Base-by-base conservation (phyloP, 2,797 vertebrate species). In the Pachyuromys duprasi region DNA sequence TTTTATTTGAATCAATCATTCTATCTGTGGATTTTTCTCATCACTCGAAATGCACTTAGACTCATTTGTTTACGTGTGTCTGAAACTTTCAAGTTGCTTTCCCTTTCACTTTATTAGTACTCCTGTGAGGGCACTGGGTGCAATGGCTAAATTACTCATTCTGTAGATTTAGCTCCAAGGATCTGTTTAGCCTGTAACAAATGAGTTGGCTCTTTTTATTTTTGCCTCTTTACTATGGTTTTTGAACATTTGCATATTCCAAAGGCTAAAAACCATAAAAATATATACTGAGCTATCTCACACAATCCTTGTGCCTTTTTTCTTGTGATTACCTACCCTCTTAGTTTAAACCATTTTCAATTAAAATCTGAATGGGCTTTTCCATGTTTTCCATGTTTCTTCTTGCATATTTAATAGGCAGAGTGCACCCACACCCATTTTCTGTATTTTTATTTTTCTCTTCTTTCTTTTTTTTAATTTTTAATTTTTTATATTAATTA, bases 241-340 rank as follows among this genome's bases (percentile, higher is more conserved):
- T 93, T 79, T 92, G 4, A 93, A 36, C 55, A 83, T 86, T 93
- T 86, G 31, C 39, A 79, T 87, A 95, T 83, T 88, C 70, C 33
- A 67, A 96, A 95, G 36, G 12, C 75, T 78, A 97, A 87, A 87
- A 93, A 94, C 8, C 18, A 70, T 95, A 80, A 92, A 92, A 92
- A 91, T n/a, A 74, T 31, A 57, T 33, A 12, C 20, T 75, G 26
- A 42, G 6, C n/a, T 87, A 33, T 80, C 31, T 87, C 42, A 33
- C 15, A 42, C 4, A 72, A 31, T 79, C 53, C 5, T 14, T 57
- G 5, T 20, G 53, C 4, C 7, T 53, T 53, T 31, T 81, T 36
- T 20, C 33, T 76, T 20, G 22, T 74, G 36, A 81, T 2, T 22
- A 36, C 22, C 18, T 11, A 62, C 13, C 12, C 0, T 15, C 18